Percentiles rank a stretch among this genome's conserved stretches.
These are phyloP conservation scores for Helostoma temminkii DNA, from an alignment of 2,797 vertebrate genomes.

Conservation along the genomic window DNA sequence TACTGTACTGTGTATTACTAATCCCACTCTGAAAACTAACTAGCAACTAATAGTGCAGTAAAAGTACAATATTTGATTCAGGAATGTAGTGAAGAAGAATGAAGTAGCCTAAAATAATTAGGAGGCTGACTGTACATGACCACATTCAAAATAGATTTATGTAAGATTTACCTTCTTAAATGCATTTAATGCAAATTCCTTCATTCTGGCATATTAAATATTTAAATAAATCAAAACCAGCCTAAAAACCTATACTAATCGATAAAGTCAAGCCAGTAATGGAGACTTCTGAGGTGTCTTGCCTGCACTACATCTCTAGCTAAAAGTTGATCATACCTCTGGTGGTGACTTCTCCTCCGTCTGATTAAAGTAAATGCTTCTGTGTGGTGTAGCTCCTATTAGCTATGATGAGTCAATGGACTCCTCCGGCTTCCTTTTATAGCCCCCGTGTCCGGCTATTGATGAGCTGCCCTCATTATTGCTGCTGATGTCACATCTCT, in stretches of 20 bases:
- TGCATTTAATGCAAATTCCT: too few species aligned
- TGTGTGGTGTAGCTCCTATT: slow-evolving; percentile 40
- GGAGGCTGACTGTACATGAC: too few species aligned
- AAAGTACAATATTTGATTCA: too few species aligned
- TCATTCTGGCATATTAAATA: neutral
- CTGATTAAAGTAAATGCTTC: neutral
- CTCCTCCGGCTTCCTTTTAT: slow-evolving; percentile 79
- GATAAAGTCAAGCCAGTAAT: neutral
- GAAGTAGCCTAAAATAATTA: too few species aligned
- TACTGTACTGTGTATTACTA: too few species aligned
- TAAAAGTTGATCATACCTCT: slow-evolving; percentile 50
- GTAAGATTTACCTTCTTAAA: too few species aligned
- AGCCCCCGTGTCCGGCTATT: slow-evolving; percentile 68
- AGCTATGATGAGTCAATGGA: slow-evolving; percentile 68
- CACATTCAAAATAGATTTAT: too few species aligned
- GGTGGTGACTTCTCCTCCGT: slow-evolving; percentile 1
- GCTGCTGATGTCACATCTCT: slow-evolving; percentile 81
- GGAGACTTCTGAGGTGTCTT: neutral
- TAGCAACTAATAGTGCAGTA: too few species aligned
- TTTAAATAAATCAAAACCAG: neutral
- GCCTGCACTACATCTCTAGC: neutral
- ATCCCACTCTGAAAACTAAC: too few species aligned
- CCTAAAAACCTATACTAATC: neutral
- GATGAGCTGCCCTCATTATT: slow-evolving; percentile 83
- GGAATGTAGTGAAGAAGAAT: too few species aligned